Evolutionary conservation across 2,113 vertebrate genomes (phyloP).

Genomic region (Muscicapa adusta): DNA sequence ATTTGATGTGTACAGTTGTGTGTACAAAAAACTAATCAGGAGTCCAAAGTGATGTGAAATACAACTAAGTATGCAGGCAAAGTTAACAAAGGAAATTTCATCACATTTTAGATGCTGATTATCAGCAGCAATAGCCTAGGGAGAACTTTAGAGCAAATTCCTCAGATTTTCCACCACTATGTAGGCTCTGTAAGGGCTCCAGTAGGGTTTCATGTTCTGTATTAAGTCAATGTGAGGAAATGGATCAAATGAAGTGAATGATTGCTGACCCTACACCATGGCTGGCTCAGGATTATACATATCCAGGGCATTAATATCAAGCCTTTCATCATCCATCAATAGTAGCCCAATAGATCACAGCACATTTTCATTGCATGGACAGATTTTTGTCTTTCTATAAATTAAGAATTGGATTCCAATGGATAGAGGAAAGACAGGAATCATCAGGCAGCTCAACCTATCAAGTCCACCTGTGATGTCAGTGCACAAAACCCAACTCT

Average conservation of each 20-base stretch:
- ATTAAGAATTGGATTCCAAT: slow-evolving; percentile 23
- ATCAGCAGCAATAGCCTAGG: slow-evolving; percentile 21
- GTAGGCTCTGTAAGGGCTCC: not conserved
- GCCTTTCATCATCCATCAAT: slow-evolving; percentile 48
- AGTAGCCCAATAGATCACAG: slow-evolving; percentile 44
- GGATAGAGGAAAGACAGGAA: not conserved
- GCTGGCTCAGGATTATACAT: not conserved
- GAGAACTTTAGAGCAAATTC: slow-evolving; percentile 25
- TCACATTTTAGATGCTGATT: slow-evolving; percentile 28
- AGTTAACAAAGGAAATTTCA: slow-evolving; percentile 38
- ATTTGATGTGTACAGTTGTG: slow-evolving; percentile 52
- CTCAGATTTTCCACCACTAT: slow-evolving; percentile 22
- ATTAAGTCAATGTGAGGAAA: slow-evolving; percentile 21
- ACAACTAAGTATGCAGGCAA: slow-evolving; percentile 40
- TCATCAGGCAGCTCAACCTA: not conserved
- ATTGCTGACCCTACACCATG: slow-evolving; percentile 21
- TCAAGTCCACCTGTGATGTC: not conserved
- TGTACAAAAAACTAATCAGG: slow-evolving; percentile 58
- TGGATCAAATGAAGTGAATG: slow-evolving; percentile 35
- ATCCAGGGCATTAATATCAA: slow-evolving; percentile 35
- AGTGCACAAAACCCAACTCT: not conserved
- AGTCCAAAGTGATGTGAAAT: slow-evolving; percentile 58
- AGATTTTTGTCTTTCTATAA: slow-evolving; percentile 47
- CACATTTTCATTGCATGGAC: slow-evolving; percentile 57
- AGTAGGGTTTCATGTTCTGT: not conserved